Conservation (phyloP, 2,888 invertebrate species). For the Agrochola macilenta region DNA sequence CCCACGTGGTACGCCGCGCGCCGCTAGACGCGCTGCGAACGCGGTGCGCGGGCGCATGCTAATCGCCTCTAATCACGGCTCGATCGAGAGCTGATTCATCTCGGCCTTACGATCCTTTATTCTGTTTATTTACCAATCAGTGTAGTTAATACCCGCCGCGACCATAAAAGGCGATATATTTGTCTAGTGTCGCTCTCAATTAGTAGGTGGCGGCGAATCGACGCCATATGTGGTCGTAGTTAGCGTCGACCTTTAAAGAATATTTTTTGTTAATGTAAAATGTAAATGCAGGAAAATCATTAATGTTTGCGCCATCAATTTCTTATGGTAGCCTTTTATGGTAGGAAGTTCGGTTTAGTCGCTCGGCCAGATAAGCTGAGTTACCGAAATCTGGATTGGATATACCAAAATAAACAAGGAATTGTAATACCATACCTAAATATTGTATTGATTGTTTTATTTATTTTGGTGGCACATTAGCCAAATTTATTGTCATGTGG, state of each 20-base stretch:
- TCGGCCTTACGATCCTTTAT: constrained; percentile 81
- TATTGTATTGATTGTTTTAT: neutral
- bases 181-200: constrained; percentile 88
- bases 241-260: constrained; percentile 83
- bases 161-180: constrained; percentile 89
- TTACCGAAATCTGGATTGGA: constrained; percentile 25
- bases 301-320: constrained; percentile 86
- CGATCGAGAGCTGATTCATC: constrained; percentile 89
- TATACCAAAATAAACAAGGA: constrained; percentile 21
- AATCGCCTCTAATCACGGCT: constrained; percentile 88
- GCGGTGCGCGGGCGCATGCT: constrained; percentile 83
- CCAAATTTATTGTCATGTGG: neutral
- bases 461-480: neutral
- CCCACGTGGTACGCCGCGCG: constrained; percentile 82
- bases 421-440: neutral
- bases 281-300: constrained; percentile 87
- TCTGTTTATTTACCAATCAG: constrained; percentile 89
- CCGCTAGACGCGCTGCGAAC: constrained; percentile 71
- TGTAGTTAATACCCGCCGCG: constrained; percentile 83
- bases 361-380: constrained; percentile 38
- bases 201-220: constrained; percentile 87
- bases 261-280: constrained; percentile 85
- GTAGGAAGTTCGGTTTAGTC: constrained; percentile 68
- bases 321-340: constrained; percentile 78
- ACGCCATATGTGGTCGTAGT: constrained; percentile 87